Conservation (phyloP, 2,888 invertebrate species). For the Watsonalla binaria region DNA sequence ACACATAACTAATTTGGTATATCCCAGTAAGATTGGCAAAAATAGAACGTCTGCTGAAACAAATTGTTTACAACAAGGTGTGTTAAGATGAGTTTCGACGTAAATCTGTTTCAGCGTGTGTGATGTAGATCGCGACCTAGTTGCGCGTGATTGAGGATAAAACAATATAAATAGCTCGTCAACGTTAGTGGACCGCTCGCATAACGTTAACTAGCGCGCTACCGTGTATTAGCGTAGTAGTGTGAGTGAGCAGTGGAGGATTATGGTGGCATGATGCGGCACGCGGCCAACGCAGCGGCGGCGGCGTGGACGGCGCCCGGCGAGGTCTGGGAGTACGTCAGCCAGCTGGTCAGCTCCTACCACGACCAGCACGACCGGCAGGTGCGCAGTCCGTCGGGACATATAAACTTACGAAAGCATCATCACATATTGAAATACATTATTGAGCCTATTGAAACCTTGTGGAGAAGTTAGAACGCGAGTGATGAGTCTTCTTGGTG, state of each 20-base stretch:
- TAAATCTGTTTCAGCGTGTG: conserved; percentile 56
- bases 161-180: conserved; percentile 78
- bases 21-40: conserved; percentile 23
- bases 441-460: no score
- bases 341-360: conserved; percentile 81
- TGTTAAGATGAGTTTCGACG: conserved; percentile 36
- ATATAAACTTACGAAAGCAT: not conserved
- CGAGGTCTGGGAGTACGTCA: conserved; percentile 83
- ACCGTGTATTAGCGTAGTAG: conserved; percentile 29
- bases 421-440: no score
- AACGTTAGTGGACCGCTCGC: conserved; percentile 50
- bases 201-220: conserved; percentile 36
- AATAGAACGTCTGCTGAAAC: conserved; percentile 16
- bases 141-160: conserved; percentile 76
- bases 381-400: conserved; percentile 39
- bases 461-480: no score
- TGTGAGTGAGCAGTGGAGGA: conserved; percentile 17
- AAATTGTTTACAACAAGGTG: conserved; percentile 49
- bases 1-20: conserved; percentile 1
- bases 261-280: conserved; percentile 73
- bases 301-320: conserved; percentile 77
- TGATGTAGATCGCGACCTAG: conserved; percentile 74
- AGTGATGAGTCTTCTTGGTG: no score
- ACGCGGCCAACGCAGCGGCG: conserved; percentile 61
- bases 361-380: conserved; percentile 75